Percentiles rank a stretch among this genome's conserved stretches.
Conservation (phyloP, 1,140 invertebrate species). For the Hyles euphorbiae region DNA sequence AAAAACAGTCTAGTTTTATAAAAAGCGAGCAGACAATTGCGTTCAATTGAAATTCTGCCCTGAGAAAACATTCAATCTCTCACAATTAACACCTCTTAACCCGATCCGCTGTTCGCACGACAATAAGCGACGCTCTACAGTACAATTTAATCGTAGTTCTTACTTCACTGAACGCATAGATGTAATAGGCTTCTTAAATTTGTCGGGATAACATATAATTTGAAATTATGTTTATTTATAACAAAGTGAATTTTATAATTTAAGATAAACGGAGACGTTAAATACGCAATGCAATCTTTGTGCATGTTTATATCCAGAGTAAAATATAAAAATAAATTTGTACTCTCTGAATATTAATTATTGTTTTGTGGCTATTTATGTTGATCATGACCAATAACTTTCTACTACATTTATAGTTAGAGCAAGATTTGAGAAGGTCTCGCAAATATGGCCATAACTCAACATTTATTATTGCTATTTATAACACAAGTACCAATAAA, state of each 20-base stretch:
- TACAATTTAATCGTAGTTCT: constrained; percentile 35
- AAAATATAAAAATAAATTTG: too few species aligned
- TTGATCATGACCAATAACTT: too few species aligned
- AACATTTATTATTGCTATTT: not conserved
- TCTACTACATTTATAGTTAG: too few species aligned
- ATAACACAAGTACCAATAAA: not conserved
- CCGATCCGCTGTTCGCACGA: constrained; percentile 65
- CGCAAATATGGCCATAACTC: too few species aligned
- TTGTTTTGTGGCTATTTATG: too few species aligned
- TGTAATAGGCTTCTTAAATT: not conserved
- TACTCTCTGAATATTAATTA: too few species aligned
- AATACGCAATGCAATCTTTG: too few species aligned
- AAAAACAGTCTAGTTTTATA: constrained; percentile 18
- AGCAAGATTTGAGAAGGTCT: too few species aligned
- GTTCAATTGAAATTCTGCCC: constrained; percentile 72
- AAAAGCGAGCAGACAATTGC: constrained; percentile 64
- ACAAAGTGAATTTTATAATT: too few species aligned
- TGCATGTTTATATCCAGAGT: too few species aligned
- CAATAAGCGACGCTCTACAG: constrained; percentile 42
- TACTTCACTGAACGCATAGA: constrained; percentile 4
- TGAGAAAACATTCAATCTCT: constrained; percentile 76
- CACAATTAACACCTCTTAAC: constrained; percentile 77
- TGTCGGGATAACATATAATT: not conserved
- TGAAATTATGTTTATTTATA: too few species aligned
- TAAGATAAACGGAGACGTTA: too few species aligned